Conservation (phyloP, 1,140 invertebrate genomes). For the Drosophila pseudoananassae region DNA sequence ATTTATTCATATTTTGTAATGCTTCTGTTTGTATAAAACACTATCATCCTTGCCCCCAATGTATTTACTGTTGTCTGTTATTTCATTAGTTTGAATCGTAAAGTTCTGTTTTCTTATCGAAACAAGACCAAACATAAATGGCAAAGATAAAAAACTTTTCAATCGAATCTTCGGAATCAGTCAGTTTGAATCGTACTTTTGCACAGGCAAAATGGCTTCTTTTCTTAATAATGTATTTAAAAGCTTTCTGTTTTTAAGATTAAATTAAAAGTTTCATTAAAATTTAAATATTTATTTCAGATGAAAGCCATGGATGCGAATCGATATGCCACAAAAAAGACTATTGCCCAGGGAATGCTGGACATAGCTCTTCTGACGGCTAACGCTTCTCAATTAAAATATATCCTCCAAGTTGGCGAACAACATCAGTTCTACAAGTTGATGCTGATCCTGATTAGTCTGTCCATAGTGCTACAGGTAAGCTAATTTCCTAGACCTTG, state of each 20-base stretch:
- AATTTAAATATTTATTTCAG: conserved; percentile 74
- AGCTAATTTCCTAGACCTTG: conserved; percentile 36
- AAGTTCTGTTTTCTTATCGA: conserved; percentile 36
- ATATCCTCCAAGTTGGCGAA: conserved; percentile 92
- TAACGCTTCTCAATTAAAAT: conserved; percentile 95
- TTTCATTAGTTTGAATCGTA: conserved; percentile 34
- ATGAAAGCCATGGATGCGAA: conserved; percentile 90
- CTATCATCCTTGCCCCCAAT: conserved; percentile 36
- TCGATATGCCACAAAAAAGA: conserved; percentile 94
- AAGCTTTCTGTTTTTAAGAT: too few species aligned
- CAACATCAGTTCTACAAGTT: conserved; percentile 93
- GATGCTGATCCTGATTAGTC: conserved; percentile 91
- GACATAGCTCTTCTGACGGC: conserved; percentile 92
- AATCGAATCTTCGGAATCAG: background rate
- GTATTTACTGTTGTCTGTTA: conserved; percentile 7
- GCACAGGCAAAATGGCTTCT: conserved; percentile 32
- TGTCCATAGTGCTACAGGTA: conserved; percentile 95
- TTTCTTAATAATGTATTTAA: conserved; percentile 28
- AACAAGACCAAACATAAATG: conserved; percentile 14
- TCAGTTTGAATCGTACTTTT: conserved; percentile 12
- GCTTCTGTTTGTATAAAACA: conserved; percentile 5
- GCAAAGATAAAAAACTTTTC: conserved; percentile 33
- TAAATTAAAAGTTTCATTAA: too few species aligned
- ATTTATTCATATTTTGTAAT: background rate
- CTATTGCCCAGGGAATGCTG: conserved; percentile 92